These are phyloP conservation scores for Pseudorasbora parva DNA, from an alignment of 2,113 vertebrate species.

Conservation along the genomic window DNA sequence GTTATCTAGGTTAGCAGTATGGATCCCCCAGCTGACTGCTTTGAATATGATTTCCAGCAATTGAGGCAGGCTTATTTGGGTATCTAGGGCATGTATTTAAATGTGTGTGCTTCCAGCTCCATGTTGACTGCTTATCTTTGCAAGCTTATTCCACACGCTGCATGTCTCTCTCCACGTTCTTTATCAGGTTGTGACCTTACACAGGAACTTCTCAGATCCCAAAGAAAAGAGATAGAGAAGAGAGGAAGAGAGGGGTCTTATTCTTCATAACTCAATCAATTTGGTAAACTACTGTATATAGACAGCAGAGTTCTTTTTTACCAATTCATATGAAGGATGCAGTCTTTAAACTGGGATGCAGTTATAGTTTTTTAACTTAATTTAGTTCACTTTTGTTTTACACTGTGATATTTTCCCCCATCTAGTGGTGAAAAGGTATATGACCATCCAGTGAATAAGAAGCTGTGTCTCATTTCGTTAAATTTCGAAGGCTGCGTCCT, in stretches of 20 bases:
- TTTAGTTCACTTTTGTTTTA: too few species aligned
- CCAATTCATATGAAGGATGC: too few species aligned
- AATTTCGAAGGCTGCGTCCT: too few species aligned
- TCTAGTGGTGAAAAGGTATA: too few species aligned
- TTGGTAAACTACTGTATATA: neutral
- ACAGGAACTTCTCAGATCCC: neutral
- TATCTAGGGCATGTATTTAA: slow-evolving; percentile 49
- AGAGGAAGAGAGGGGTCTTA: too few species aligned
- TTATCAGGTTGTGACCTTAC: slow-evolving; percentile 27
- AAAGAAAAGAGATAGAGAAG: neutral
- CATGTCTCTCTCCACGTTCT: neutral
- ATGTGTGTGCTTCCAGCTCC: slow-evolving; percentile 14
- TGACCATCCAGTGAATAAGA: too few species aligned
- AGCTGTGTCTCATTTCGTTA: too few species aligned
- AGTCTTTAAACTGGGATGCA: too few species aligned
- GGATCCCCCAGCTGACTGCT: slow-evolving; percentile 48
- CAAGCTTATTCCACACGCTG: slow-evolving; percentile 29
- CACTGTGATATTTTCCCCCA: too few species aligned
- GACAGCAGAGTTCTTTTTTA: neutral
- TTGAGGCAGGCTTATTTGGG: slow-evolving; percentile 47
- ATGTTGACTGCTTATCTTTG: neutral
- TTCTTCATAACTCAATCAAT: slow-evolving; percentile 19
- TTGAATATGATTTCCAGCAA: slow-evolving; percentile 44
- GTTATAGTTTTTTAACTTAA: too few species aligned
- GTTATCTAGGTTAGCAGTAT: slow-evolving; percentile 51